Evolutionary conservation across 2,113 vertebrate species (phyloP).

Genomic region (Hippocampus comes): DNA sequence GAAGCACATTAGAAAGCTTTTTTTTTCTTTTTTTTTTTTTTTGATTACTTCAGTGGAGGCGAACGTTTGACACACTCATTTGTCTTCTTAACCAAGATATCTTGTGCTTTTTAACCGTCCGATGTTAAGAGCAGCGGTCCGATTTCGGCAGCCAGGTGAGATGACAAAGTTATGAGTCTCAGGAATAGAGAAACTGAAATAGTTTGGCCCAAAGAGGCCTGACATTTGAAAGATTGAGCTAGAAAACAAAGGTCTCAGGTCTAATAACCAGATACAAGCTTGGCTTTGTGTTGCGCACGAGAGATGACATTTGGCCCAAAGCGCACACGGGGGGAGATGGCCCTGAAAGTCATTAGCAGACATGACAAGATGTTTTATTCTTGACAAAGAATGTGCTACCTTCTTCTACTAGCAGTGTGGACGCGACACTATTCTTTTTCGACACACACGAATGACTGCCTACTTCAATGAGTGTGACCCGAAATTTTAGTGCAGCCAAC

Average conservation of each 20-base stretch:
- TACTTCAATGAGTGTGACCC: not conserved
- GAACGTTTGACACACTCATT: not conserved
- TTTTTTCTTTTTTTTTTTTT: not conserved
- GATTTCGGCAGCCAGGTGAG: not conserved
- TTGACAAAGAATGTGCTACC: not conserved
- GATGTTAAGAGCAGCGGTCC: not conserved
- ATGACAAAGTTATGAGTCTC: not conserved
- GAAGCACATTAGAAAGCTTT: not conserved
- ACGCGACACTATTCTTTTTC: not conserved
- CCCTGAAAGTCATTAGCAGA: slow-evolving; percentile 13
- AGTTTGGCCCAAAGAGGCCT: slow-evolving; percentile 15
- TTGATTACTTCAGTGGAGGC: not conserved
- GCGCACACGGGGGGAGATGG: slow-evolving; percentile 3
- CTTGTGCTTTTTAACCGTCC: not conserved
- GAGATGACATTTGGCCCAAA: slow-evolving; percentile 25
- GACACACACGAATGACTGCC: not conserved
- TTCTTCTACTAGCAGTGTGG: not conserved
- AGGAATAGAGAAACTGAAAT: slow-evolving; percentile 1
- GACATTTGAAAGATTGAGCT: slow-evolving; percentile 41
- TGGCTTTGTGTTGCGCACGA: slow-evolving; percentile 1
- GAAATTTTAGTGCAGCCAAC: not conserved
- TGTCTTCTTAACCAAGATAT: not conserved
- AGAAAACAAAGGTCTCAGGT: slow-evolving; percentile 23
- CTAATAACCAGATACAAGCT: slow-evolving; percentile 2
- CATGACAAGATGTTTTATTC: not conserved